Evolutionary conservation across 2,113 vertebrate species (phyloP).

Genomic region (Spilogale gracilis): DNA sequence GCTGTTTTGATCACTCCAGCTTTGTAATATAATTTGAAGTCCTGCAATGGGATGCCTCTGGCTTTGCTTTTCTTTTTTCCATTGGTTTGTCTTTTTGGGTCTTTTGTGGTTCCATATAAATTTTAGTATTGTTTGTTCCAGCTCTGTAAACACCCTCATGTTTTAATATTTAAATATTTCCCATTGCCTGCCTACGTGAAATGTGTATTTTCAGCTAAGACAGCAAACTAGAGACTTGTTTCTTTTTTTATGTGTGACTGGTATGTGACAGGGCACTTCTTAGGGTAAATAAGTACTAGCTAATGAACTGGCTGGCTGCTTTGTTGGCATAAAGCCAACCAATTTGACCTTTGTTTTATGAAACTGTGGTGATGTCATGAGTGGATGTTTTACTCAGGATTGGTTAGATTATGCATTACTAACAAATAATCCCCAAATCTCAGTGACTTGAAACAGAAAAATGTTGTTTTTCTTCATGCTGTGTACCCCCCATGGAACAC

Average conservation of each 20-base stretch:
- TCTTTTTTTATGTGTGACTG: background rate
- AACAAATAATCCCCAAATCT: conserved; percentile 14
- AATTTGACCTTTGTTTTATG: conserved; percentile 1
- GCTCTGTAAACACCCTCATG: background rate
- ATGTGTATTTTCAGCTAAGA: background rate
- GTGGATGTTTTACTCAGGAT: background rate
- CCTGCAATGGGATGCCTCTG: background rate
- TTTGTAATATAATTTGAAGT: background rate
- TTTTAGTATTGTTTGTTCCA: background rate
- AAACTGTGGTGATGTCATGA: background rate
- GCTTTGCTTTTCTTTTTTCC: background rate
- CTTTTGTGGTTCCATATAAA: background rate
- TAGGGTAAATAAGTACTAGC: conserved; percentile 24
- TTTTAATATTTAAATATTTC: conserved; percentile 35
- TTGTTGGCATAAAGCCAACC: background rate
- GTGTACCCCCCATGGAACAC: background rate
- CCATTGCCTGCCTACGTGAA: background rate
- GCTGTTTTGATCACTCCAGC: background rate
- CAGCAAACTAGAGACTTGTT: background rate
- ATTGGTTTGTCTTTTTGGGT: background rate
- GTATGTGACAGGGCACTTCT: background rate
- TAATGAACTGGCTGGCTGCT: background rate
- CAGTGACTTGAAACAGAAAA: background rate
- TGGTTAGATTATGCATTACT: background rate
- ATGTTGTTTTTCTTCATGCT: background rate